Conservation (phyloP, 2,797 vertebrate species). For the Pipistrellus kuhlii region DNA sequence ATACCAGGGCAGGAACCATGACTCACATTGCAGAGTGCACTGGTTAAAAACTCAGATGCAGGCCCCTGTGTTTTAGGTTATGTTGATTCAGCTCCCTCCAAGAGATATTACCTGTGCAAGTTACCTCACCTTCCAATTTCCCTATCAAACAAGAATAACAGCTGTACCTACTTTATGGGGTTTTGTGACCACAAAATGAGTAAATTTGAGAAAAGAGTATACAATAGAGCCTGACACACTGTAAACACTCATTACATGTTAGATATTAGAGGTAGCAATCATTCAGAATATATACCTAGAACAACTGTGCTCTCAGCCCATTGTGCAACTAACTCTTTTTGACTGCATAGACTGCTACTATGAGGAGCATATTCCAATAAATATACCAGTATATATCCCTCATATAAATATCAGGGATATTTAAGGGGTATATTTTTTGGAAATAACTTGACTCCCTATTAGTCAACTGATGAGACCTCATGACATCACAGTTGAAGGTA, state of each 20-base stretch:
- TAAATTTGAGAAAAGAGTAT: not conserved
- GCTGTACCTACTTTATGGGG: not conserved
- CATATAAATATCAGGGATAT: not conserved
- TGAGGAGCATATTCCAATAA: not conserved
- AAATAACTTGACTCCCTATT: slow-evolving; percentile 18
- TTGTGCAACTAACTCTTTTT: not conserved
- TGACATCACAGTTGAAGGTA: not conserved
- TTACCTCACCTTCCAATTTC: not conserved
- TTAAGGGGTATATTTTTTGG: not conserved
- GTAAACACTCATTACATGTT: not conserved
- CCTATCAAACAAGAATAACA: not conserved
- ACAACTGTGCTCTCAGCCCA: not conserved
- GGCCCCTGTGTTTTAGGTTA: not conserved
- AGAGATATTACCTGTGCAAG: not conserved
- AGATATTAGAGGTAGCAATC: not conserved
- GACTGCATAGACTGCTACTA: not conserved
- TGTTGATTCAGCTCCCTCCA: not conserved
- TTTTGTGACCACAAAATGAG: not conserved
- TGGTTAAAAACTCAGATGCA: not conserved
- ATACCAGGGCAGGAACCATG: not conserved
- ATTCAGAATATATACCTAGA: not conserved
- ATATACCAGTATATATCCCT: not conserved
- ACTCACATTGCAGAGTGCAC: not conserved
- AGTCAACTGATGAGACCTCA: not conserved
- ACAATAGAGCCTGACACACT: not conserved